A percentile compares a stretch with the other conserved stretches of the same genome.
Evolutionary conservation across 2,113 vertebrate species (phyloP).

Genomic region (Mastomys natalensis): DNA sequence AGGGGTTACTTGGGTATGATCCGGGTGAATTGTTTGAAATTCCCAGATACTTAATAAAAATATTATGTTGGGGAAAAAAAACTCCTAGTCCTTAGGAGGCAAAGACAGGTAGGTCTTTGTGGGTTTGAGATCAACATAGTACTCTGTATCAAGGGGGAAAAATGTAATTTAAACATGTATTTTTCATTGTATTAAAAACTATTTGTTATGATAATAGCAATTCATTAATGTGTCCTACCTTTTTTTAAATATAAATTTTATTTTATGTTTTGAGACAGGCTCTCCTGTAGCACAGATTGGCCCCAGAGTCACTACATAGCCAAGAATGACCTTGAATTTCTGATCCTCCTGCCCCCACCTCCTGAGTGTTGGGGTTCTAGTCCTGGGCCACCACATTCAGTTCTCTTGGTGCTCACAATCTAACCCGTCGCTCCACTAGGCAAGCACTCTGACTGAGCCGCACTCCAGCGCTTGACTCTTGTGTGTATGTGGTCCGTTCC

Average conservation of each 20-base stretch:
- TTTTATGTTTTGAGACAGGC: neutral
- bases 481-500: neutral
- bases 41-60: neutral
- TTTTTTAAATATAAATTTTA: neutral
- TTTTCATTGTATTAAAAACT: slow-evolving; percentile 29
- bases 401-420: neutral
- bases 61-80: neutral
- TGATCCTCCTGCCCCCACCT: neutral
- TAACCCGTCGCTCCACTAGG: neutral
- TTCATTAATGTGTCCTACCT: too few relatives aligned
- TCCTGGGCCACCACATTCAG: too few relatives aligned
- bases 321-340: neutral
- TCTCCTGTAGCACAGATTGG: neutral
- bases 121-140: neutral
- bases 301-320: neutral
- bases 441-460: neutral
- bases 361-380: neutral
- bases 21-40: neutral
- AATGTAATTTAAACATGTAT: neutral
- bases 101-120: neutral
- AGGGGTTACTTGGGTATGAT: neutral
- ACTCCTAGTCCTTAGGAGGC: neutral
- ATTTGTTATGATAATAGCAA: neutral
- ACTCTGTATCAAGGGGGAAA: neutral
- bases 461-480: neutral